These are phyloP conservation scores for Diadumene lineata DNA, from an alignment of 92 coral and sea anemone species.

Conservation along the genomic window DNA sequence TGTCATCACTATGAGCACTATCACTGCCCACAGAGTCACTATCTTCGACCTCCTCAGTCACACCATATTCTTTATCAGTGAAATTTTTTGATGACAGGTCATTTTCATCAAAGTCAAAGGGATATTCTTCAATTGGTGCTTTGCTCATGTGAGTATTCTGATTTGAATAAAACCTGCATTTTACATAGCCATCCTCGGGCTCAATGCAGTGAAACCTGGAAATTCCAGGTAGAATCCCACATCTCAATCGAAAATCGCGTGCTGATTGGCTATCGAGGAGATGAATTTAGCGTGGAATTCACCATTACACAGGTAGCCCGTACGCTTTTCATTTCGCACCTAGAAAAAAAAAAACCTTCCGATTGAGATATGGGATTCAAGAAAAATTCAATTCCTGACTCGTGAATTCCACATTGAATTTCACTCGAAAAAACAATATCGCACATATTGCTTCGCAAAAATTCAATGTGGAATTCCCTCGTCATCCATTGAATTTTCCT, in stretches of 20 bases:
- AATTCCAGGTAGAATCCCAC: slow-evolving; percentile 43
- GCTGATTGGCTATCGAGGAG: no score
- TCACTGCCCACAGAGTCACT: background rate
- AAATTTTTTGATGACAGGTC: slow-evolving; percentile 17
- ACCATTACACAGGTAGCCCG: no score
- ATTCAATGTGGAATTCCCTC: no score
- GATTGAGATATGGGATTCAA: no score
- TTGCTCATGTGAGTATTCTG: slow-evolving; percentile 6
- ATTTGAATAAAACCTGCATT: slow-evolving; percentile 25
- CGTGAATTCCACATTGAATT: no score
- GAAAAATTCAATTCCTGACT: no score
- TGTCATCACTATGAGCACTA: slow-evolving; percentile 8
- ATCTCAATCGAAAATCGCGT: no score
- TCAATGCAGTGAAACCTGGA: slow-evolving; percentile 53
- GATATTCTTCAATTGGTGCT: slow-evolving; percentile 25
- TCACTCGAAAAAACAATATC: no score
- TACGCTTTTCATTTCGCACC: no score
- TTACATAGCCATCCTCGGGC: slow-evolving; percentile 32
- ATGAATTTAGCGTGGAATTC: no score
- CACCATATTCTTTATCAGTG: background rate
- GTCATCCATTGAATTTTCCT: slow-evolving; percentile 47
- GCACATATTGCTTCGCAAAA: no score
- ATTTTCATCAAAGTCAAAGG: slow-evolving; percentile 33
- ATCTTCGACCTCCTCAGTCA: background rate
- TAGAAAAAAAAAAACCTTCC: no score